Percentiles rank a stretch among this genome's conserved stretches.
These are phyloP conservation scores for Drosophila takahashii DNA, from an alignment of 1,140 invertebrate genomes.

Conservation along the genomic window DNA sequence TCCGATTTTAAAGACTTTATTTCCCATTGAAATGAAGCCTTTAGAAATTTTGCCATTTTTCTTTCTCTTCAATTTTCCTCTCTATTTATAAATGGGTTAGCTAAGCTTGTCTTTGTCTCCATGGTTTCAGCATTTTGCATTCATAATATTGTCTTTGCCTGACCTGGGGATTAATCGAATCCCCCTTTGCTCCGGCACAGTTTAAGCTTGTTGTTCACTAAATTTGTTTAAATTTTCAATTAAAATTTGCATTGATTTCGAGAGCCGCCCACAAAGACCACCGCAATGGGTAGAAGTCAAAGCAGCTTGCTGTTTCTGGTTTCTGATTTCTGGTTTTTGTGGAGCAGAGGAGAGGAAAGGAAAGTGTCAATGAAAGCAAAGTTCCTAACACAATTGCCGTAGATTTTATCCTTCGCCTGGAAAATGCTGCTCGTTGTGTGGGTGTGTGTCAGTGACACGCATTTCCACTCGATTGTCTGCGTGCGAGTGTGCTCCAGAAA, in stretches of 20 bases:
- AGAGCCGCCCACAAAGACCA: constrained; percentile 6
- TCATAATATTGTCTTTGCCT: not conserved
- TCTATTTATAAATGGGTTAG: not conserved
- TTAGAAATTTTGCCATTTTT: not conserved
- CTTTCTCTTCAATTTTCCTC: not conserved
- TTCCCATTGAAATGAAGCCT: no score
- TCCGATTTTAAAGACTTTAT: no score
- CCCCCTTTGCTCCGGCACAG: not conserved
- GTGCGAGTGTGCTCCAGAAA: constrained; percentile 58
- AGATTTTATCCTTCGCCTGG: constrained; percentile 22
- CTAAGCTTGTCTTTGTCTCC: not conserved
- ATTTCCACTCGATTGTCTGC: constrained; percentile 27
- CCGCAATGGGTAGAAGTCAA: constrained; percentile 21
- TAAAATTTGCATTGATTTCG: constrained; percentile 57
- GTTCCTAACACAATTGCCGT: constrained; percentile 52
- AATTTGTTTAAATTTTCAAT: constrained; percentile 51
- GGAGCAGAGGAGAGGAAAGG: not conserved
- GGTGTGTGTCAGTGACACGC: constrained; percentile 54
- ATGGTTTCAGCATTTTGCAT: constrained; percentile 5
- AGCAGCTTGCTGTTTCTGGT: constrained; percentile 1
- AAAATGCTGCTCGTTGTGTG: constrained; percentile 17
- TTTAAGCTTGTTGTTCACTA: constrained; percentile 5
- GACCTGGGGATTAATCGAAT: constrained; percentile 2
- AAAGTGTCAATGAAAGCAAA: constrained; percentile 40
- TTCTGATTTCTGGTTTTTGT: not conserved